Conservation (phyloP, 2,888 invertebrate genomes). For the Zhuqinia jingwanae region DNA sequence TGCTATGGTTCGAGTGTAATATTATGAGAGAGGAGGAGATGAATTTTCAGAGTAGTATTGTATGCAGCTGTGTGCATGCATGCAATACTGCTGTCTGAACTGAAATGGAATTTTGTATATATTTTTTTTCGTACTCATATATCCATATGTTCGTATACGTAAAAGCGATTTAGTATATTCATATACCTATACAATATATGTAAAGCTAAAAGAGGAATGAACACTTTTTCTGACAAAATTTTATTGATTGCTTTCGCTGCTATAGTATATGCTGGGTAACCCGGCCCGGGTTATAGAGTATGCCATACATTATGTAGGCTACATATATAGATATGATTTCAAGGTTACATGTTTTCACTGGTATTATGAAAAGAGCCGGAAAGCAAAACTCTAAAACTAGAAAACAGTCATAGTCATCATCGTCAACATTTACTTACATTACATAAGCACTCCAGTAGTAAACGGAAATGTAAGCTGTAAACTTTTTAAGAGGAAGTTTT, state of each 20-base stretch:
- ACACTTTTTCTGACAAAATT: conserved; percentile 11
- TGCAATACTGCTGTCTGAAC: background rate
- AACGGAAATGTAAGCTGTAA: conserved; percentile 13
- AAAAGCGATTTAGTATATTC: too few relatives aligned
- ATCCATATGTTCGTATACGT: background rate
- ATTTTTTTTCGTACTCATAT: background rate
- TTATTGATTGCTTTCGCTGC: conserved; percentile 9
- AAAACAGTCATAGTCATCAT: background rate
- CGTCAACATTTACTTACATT: conserved; percentile 8
- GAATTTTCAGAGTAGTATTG: background rate
- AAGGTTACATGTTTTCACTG: conserved; percentile 21
- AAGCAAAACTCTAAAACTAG: background rate
- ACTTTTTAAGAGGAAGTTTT: background rate
- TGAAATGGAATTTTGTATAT: background rate
- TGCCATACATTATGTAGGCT: too few relatives aligned
- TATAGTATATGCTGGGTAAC: background rate
- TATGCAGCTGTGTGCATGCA: conserved; percentile 1
- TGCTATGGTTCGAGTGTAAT: too few relatives aligned
- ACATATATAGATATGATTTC: conserved; percentile 5
- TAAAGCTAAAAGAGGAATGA: background rate
- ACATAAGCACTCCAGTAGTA: conserved; percentile 34
- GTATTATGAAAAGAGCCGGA: background rate
- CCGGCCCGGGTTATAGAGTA: too few relatives aligned
- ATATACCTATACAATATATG: too few relatives aligned
- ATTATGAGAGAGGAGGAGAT: too few relatives aligned